Evolutionary conservation across 1,140 invertebrate species (phyloP).

Genomic region (Brachionus koreanus): DNA sequence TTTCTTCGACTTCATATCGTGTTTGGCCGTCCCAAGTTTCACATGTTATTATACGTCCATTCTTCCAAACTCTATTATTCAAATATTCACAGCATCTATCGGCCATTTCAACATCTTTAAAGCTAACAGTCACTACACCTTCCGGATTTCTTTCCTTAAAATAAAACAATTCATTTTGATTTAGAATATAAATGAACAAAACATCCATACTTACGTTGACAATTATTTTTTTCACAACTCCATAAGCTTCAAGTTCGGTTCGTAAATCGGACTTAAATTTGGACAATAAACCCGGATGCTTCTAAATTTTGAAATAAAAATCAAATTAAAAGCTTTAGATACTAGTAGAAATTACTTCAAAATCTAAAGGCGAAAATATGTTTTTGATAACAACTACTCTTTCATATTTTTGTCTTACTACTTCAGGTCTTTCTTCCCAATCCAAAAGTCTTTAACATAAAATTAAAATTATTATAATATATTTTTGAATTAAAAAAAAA

Average conservation of each 20-base stretch:
- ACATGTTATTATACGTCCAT: conserved; percentile 38
- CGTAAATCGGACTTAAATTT: conserved; percentile 13
- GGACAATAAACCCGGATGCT: background rate
- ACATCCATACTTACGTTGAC: background rate
- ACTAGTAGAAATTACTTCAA: background rate
- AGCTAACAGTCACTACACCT: conserved; percentile 31
- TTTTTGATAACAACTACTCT: conserved; percentile 44
- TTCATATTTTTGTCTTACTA: conserved; percentile 44
- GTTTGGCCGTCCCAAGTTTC: conserved; percentile 41
- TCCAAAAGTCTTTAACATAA: conserved; percentile 8
- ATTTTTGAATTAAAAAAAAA: too few relatives aligned
- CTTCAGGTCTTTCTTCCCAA: conserved; percentile 44
- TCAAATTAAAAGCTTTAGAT: background rate
- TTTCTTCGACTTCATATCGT: conserved; percentile 35
- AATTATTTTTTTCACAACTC: conserved; percentile 43
- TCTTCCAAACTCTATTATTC: conserved; percentile 42
- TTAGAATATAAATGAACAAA: background rate
- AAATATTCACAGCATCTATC: conserved; percentile 45
- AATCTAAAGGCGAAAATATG: conserved; percentile 29
- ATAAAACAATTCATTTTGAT: background rate
- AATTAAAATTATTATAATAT: too few relatives aligned
- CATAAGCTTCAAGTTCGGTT: background rate
- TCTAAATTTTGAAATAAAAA: background rate
- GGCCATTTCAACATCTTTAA: conserved; percentile 28
- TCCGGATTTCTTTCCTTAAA: conserved; percentile 22